Conservation (phyloP, 2,797 vertebrate species). For the Mallotus villosus region DNA sequence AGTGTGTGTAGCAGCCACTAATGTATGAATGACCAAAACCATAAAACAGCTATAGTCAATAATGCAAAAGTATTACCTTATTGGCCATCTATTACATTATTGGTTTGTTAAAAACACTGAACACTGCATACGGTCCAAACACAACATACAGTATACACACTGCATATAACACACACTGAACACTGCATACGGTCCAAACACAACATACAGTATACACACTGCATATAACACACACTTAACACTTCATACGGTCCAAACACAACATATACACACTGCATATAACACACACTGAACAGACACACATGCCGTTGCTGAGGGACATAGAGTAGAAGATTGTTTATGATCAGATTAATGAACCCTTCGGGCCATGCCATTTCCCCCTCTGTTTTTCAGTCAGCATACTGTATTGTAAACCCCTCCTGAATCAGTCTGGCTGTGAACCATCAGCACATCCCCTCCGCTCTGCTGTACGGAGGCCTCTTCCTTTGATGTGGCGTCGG, state of each 20-base stretch:
- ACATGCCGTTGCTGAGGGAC: neutral
- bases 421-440: conserved; percentile 2
- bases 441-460: conserved; percentile 7
- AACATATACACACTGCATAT: neutral
- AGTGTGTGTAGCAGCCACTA: neutral
- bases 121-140: neutral
- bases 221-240: neutral
- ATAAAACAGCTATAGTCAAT: neutral
- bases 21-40: neutral
- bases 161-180: neutral
- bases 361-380: too few species aligned
- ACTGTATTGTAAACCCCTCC: neutral
- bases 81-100: neutral
- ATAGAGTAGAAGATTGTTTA: neutral
- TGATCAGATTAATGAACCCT: too few species aligned
- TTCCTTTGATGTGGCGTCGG: conserved; percentile 35
- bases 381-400: too few species aligned
- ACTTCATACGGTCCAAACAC: too few species aligned
- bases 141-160: neutral
- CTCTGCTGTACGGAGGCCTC: conserved; percentile 10
- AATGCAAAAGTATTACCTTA: neutral
- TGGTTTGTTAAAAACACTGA: neutral
- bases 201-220: neutral
- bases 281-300: neutral
- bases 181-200: too few species aligned